These are phyloP conservation scores for Amphilophus citrinellus DNA, from an alignment of 2,113 vertebrate species.

Conservation along the genomic window DNA sequence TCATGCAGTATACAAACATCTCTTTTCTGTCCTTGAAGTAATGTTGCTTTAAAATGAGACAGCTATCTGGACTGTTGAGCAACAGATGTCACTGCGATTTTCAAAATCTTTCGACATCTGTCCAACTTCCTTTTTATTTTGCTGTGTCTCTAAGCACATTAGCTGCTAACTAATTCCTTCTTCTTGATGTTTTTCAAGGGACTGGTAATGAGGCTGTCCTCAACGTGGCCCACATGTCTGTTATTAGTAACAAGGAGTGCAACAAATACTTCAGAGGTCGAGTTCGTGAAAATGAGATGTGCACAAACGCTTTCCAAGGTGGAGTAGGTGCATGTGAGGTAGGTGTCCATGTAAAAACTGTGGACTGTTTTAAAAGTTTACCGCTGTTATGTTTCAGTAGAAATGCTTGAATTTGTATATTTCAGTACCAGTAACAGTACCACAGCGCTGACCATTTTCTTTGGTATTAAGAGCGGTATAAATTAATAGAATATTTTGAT, in stretches of 20 bases:
- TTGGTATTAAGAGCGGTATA: conserved; percentile 2
- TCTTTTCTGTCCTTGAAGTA: conserved; percentile 39
- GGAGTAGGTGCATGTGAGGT: conserved; percentile 94
- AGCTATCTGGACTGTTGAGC: conserved; percentile 19
- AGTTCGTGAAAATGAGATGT: conserved; percentile 90
- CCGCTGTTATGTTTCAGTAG: background rate
- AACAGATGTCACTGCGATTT: conserved; percentile 62
- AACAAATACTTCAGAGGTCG: conserved; percentile 86
- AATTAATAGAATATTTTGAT: background rate
- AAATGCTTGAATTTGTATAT: conserved; percentile 1
- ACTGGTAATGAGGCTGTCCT: conserved; percentile 84
- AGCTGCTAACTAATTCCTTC: conserved; percentile 8
- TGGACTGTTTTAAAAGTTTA: background rate
- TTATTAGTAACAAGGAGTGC: conserved; percentile 89
- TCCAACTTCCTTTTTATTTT: conserved; percentile 29
- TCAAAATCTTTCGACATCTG: conserved; percentile 49
- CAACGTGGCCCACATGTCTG: conserved; percentile 86
- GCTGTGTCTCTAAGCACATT: conserved; percentile 15
- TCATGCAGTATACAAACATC: conserved; percentile 10
- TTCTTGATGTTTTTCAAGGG: conserved; percentile 74
- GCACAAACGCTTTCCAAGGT: conserved; percentile 83
- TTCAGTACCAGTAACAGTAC: background rate
- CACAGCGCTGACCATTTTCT: background rate
- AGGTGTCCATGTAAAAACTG: conserved; percentile 16
- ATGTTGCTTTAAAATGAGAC: conserved; percentile 41